A percentile compares a stretch with the other conserved stretches of the same genome.
Evolutionary conservation across 2,888 invertebrate genomes (phyloP).

Genomic region (Ptilodon capucinus): DNA sequence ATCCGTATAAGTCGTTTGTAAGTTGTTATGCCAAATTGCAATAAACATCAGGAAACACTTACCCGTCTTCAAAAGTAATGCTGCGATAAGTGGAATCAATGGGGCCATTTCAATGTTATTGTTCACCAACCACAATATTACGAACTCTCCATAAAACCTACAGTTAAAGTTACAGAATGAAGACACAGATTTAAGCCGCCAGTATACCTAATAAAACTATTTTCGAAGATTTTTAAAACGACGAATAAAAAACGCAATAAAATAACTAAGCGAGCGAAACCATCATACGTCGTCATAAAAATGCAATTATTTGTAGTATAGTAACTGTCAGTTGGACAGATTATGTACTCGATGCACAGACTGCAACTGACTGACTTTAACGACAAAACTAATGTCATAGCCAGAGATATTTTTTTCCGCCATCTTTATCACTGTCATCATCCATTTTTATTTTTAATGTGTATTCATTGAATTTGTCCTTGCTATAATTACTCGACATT

Average conservation of each 20-base stretch:
- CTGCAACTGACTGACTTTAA: too few relatives aligned
- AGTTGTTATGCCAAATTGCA: background rate
- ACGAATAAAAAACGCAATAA: background rate
- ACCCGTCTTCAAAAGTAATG: conserved; percentile 51
- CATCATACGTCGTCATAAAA: background rate
- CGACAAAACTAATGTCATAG: too few relatives aligned
- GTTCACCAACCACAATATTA: background rate
- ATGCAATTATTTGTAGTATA: background rate
- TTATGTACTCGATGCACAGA: too few relatives aligned
- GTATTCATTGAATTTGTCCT: too few relatives aligned
- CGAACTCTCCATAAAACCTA: background rate
- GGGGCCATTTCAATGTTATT: conserved; percentile 44
- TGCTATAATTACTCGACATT: too few relatives aligned
- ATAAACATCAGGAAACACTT: conserved; percentile 9
- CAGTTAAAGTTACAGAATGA: too few relatives aligned
- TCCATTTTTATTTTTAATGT: too few relatives aligned
- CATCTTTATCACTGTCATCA: too few relatives aligned
- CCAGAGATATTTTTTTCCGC: too few relatives aligned
- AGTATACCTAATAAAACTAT: too few relatives aligned
- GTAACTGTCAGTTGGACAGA: background rate
- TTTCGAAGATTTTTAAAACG: background rate
- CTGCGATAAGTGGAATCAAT: conserved; percentile 49
- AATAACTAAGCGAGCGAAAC: background rate
- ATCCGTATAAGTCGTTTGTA: too few relatives aligned
- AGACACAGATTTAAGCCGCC: too few relatives aligned